A percentile compares a stretch with the other conserved stretches of the same genome.
Conservation (phyloP, 2,113 vertebrate genomes). For the Tympanuchus pallidicinctus region DNA sequence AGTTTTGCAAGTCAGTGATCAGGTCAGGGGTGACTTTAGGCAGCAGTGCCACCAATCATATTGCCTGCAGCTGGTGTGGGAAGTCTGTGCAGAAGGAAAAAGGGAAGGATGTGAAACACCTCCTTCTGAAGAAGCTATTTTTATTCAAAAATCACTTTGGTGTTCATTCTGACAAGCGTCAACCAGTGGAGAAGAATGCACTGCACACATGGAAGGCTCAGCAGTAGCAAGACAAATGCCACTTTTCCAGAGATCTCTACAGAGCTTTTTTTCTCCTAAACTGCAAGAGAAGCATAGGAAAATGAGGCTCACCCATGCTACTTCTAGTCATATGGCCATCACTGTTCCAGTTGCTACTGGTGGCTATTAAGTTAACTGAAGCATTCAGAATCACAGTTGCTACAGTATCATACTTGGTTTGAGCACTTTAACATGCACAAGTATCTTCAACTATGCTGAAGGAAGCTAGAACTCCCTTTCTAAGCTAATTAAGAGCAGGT, state of each 20-base stretch:
- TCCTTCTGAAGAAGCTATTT: not conserved
- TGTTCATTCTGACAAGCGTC: not conserved
- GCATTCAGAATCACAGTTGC: not conserved
- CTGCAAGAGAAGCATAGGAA: not conserved
- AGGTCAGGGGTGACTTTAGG: not conserved
- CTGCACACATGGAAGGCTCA: not conserved
- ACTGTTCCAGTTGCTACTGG: not conserved
- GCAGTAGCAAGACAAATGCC: not conserved
- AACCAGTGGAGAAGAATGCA: not conserved
- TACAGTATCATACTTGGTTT: not conserved
- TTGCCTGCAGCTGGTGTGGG: not conserved
- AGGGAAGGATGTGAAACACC: not conserved
- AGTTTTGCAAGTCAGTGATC: not conserved
- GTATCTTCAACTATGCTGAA: not conserved
- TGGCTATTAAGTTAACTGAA: not conserved
- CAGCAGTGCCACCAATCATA: not conserved
- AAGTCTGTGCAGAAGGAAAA: not conserved
- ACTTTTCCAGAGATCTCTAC: not conserved
- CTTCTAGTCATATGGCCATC: not conserved
- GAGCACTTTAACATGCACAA: not conserved
- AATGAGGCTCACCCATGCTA: fast-evolving
- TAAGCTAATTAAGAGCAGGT: not conserved
- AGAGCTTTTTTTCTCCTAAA: not conserved
- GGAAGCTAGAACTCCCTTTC: not conserved
- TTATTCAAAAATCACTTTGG: not conserved